These are phyloP conservation scores for Drosophila bocki DNA, from an alignment of 1,140 invertebrate species.

Conservation along the genomic window DNA sequence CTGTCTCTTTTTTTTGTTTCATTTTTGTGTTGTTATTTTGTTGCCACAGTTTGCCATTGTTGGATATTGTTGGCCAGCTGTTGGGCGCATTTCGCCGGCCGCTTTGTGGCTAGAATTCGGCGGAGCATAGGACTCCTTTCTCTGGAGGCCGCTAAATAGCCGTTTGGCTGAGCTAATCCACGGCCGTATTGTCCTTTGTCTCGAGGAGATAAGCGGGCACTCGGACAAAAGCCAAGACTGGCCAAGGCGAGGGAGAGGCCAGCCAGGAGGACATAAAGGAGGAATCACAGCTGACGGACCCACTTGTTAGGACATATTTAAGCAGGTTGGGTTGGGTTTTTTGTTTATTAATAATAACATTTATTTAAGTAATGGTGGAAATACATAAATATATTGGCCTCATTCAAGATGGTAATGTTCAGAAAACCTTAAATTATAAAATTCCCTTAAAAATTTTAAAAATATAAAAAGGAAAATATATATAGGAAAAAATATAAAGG, in stretches of 20 bases:
- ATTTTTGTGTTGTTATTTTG: constrained; percentile 14
- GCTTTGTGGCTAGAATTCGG: constrained; percentile 70
- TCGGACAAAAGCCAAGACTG: constrained; percentile 15
- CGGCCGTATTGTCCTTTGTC: constrained; percentile 25
- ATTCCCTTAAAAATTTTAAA: background rate
- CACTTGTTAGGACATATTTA: background rate
- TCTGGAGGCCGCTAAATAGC: constrained; percentile 54
- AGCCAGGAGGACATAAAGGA: constrained; percentile 1
- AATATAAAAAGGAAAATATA: too few species aligned
- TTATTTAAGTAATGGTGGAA: background rate
- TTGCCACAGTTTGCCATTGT: constrained; percentile 27
- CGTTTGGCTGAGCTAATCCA: constrained; percentile 64
- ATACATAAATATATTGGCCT: background rate
- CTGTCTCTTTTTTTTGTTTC: constrained; percentile 6
- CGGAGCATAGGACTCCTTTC: constrained; percentile 2
- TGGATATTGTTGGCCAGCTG: constrained; percentile 56
- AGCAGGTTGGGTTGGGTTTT: background rate
- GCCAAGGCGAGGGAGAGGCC: background rate
- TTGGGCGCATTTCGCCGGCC: constrained; percentile 62
- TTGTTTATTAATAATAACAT: background rate
- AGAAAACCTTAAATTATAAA: background rate
- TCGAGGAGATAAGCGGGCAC: constrained; percentile 18
- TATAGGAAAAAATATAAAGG: too few species aligned
- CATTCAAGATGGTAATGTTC: background rate
- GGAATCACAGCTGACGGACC: background rate